Base-by-base conservation (phyloP, 2,888 invertebrate genomes). In the Eristalis pertinax region DNA sequence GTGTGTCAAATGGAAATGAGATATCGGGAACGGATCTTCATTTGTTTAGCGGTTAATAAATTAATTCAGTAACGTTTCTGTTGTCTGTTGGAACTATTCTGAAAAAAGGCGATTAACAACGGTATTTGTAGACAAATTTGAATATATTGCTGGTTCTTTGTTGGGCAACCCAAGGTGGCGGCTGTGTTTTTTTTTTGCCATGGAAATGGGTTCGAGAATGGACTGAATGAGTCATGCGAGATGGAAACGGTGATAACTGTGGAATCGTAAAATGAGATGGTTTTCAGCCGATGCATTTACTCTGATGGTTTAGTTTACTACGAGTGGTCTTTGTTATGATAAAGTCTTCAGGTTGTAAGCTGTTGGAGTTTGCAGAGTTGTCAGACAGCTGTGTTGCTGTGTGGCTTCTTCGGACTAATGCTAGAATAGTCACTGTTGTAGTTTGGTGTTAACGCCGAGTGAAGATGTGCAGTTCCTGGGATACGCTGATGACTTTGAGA, bases 1-100 rank as follows among this genome's bases (percentile, higher is more conserved):
- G 73, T 85, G 58, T 85, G 85, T 85, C 85, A 85, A 73, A 85
- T 85, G 85, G 67, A 81, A 85, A 85, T 80, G 7, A 80, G 75
- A 22, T 19, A 22, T 67, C 64, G 13, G 64, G 63, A 85, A 85
- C 85, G 81, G 80, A 76, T 72, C 56, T 72, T 74, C 56, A 24
- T 78, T 68, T 50, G 38, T 60, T 74, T 68, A 15, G 58, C 70
- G 69, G 56, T 43, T 56, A 67, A 58, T 73, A 85, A 79, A 77
- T 85, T 77, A 56, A 63, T 29, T 58, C 68, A 78, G 56, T 72
- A 72, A 78, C 70, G 70, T 70, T 78, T 72, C 70, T 78, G 69
- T 32, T 64, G 62, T n/a, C 50, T 19, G 50, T 8, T 19, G 19
- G 19, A 50, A n/a, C 50, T 19, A 50, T 19, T 1, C 50, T n/a